Conservation (phyloP, 1,140 invertebrate genomes). For the Agrypnia vestita region DNA sequence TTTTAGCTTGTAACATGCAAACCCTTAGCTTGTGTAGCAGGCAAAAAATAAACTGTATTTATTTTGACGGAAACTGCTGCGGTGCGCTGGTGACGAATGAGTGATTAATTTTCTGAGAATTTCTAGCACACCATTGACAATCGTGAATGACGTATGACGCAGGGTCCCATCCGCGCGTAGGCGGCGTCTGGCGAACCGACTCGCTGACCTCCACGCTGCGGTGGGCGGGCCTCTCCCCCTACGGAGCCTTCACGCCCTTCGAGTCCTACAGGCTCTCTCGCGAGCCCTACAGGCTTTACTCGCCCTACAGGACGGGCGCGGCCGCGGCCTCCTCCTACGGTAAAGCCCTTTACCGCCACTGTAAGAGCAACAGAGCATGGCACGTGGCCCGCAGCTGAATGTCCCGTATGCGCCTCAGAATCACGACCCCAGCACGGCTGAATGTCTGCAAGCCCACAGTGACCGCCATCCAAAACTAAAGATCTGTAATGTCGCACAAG, state of each 20-base stretch:
- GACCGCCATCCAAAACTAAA: too few relatives aligned
- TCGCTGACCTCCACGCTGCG: constrained; percentile 26
- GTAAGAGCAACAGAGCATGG: constrained; percentile 1
- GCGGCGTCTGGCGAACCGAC: constrained; percentile 16
- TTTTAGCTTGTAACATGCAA: too few relatives aligned
- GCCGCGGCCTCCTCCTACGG: constrained; percentile 35
- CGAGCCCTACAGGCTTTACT: constrained; percentile 53
- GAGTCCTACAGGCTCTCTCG: constrained; percentile 55
- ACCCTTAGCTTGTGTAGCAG: too few relatives aligned
- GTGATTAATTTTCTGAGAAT: constrained; percentile 31
- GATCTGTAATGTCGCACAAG: not conserved
- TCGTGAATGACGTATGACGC: constrained; percentile 40
- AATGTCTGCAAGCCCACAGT: constrained; percentile 6
- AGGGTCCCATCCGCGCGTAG: constrained; percentile 22
- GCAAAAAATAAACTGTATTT: not conserved
- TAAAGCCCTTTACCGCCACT: constrained; percentile 13
- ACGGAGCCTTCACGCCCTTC: constrained; percentile 48
- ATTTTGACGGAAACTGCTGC: not conserved
- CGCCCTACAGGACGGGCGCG: constrained; percentile 52
- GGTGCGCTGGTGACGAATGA: constrained; percentile 11
- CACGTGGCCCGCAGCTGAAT: constrained; percentile 28
- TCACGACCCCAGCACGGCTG: constrained; percentile 8
- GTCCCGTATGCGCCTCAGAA: not conserved
- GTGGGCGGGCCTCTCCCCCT: constrained; percentile 23
- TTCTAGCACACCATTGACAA: constrained; percentile 32